Evolutionary conservation across 2,888 invertebrate species (phyloP).

Genomic region (Vanessa cardui): DNA sequence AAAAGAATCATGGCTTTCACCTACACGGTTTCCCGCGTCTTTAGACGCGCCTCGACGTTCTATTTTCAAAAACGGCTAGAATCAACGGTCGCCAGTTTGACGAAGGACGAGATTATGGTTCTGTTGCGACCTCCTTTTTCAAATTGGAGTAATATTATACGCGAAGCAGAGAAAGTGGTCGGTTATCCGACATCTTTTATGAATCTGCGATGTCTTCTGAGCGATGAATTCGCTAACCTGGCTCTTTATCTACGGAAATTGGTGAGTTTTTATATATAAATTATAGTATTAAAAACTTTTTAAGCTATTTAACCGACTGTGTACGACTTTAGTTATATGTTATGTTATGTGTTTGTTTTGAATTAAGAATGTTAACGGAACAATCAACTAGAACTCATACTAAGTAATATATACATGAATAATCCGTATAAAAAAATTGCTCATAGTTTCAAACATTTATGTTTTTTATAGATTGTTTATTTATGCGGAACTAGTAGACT

Average conservation of each 20-base stretch:
- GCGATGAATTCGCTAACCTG: conserved; percentile 84
- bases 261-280: conserved; percentile 58
- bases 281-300: too few species aligned
- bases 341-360: too few species aligned
- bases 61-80: conserved; percentile 72
- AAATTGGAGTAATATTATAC: conserved; percentile 75
- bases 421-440: too few species aligned
- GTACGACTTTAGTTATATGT: too few species aligned
- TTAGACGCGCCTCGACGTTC: conserved; percentile 57
- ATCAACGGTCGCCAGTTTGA: conserved; percentile 74
- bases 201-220: conserved; percentile 82
- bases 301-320: too few species aligned
- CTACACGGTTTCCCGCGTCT: conserved; percentile 60
- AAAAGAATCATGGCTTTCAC: conserved; percentile 58
- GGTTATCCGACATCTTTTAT: conserved; percentile 84
- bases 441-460: too few species aligned
- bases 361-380: too few species aligned
- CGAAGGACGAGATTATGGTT: conserved; percentile 75
- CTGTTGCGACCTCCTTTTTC: conserved; percentile 72
- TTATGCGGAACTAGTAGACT: too few species aligned
- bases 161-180: conserved; percentile 79
- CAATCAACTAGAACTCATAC: too few species aligned
- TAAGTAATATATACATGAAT: too few species aligned
- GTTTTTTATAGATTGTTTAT: too few species aligned
- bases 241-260: conserved; percentile 77